Evolutionary conservation across 2,113 vertebrate species (phyloP).

Genomic region (Gallinago media): DNA sequence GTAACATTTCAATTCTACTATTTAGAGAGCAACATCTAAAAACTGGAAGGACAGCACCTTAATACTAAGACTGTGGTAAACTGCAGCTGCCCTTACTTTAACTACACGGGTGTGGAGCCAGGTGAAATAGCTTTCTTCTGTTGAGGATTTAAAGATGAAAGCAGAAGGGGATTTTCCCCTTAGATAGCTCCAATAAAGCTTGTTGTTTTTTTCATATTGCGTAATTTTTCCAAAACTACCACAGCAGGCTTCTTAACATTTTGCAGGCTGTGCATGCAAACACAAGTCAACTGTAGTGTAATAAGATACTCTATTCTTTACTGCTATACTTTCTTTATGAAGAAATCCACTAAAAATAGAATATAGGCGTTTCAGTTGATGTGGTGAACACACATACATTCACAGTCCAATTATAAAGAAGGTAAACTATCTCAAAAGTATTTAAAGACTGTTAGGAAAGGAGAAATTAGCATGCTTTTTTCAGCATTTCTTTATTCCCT

Average conservation of each 20-base stretch:
- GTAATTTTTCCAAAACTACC: background rate
- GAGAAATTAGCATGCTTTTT: background rate
- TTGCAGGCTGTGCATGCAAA: background rate
- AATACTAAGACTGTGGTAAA: background rate
- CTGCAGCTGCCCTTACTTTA: conserved; percentile 18
- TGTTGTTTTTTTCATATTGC: background rate
- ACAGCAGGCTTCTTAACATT: background rate
- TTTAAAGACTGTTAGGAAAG: background rate
- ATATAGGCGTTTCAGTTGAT: background rate
- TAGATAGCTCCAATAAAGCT: background rate
- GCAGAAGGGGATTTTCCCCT: conserved; percentile 41
- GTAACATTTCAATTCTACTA: background rate
- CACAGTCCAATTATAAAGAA: background rate
- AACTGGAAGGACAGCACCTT: background rate
- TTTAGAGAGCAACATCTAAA: background rate
- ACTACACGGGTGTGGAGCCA: background rate
- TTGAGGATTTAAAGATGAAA: conserved; percentile 62
- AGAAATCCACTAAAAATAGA: conserved; percentile 45
- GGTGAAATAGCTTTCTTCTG: conserved; percentile 36
- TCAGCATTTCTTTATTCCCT: background rate
- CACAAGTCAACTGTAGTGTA: background rate
- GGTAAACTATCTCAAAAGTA: background rate
- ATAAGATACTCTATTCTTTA: background rate
- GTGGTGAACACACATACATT: background rate
- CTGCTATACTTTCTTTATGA: conserved; percentile 1